Evolutionary conservation across 2,888 invertebrate genomes (phyloP).

Genomic region (Troides oblongomaculatus): DNA sequence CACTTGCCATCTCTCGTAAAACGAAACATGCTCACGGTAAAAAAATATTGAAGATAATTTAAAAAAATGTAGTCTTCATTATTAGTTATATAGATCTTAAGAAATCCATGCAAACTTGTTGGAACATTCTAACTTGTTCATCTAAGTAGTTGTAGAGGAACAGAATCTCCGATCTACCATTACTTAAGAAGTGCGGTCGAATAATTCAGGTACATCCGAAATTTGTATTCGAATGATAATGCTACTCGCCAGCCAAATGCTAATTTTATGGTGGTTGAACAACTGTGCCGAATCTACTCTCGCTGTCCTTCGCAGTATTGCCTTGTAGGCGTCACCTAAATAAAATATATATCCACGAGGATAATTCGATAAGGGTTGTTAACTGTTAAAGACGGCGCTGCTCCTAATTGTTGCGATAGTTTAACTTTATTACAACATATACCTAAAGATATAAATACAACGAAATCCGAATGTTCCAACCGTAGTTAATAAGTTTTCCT

Average conservation of each 20-base stretch:
- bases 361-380: constrained; percentile 24
- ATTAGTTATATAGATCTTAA: constrained; percentile 28
- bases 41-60: too few species aligned
- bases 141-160: constrained; percentile 36
- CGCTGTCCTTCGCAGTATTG: constrained; percentile 71
- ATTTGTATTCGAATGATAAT: constrained; percentile 70
- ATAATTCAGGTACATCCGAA: constrained; percentile 70
- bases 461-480: not conserved
- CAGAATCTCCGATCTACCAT: constrained; percentile 49
- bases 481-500: not conserved
- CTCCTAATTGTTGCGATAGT: constrained; percentile 7
- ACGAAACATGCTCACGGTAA: too few species aligned
- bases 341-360: constrained; percentile 50
- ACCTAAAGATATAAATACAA: not conserved
- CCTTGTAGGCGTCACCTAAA: constrained; percentile 72
- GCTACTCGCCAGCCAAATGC: constrained; percentile 76
- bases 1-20: too few species aligned
- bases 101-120: constrained; percentile 26
- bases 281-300: constrained; percentile 73
- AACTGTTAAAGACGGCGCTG: constrained; percentile 10
- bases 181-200: constrained; percentile 65
- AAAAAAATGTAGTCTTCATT: too few species aligned
- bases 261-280: constrained; percentile 81
- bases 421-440: not conserved
- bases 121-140: constrained; percentile 26